Base-by-base conservation (phyloP, 2,113 vertebrate species). In the Caloenas nicobarica region DNA sequence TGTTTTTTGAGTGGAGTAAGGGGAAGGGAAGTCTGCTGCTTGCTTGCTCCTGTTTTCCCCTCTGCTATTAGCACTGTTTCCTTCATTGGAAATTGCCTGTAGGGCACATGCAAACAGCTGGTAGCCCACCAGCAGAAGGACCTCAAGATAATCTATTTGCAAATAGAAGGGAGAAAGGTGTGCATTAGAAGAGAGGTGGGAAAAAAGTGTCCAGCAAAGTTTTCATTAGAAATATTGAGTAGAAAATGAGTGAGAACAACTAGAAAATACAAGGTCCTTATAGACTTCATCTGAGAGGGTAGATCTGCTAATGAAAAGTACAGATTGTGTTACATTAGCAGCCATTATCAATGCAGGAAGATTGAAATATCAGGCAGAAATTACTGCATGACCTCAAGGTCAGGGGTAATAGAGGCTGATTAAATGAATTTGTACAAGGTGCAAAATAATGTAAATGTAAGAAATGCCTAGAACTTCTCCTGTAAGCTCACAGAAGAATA, bases 341-440 rank as follows among this genome's bases (percentile, higher is more conserved):
- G 33, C 40, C 13, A 53, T 69, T 69, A 65, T 69, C 68, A 66
- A 38, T 34, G 54, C 44, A 82, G 19, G 11, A 80, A 80, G 42
- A 72, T n/a, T 88, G 66, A 76, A 93, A 77, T 88, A 65, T 28
- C 51, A 58, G 33, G 29, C 17, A 95, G 57, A 90, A 92, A 93
- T 80, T 92, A 26, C 16, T 89, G 54, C 21, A 17, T 76, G 53
- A 71, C 57, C 57, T 88, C 38, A 88, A 76, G 29, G 50, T 81
- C 81, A 48, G 7, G 16, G 13, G 34, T 51, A 56, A 79, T 48
- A 60, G 23, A 82, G 28, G 7, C 16, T 83, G 38, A 80, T 65
- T 56, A 53, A 60, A 72, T 53, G 1, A 93, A 88, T 83, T 83
- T 29, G 48, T 80, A 44, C 29, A 80, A 80, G 9, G 12, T 77